Conservation (phyloP, 35 echinoderm and acorn worm genomes). For the Ophioderma brevispina region DNA sequence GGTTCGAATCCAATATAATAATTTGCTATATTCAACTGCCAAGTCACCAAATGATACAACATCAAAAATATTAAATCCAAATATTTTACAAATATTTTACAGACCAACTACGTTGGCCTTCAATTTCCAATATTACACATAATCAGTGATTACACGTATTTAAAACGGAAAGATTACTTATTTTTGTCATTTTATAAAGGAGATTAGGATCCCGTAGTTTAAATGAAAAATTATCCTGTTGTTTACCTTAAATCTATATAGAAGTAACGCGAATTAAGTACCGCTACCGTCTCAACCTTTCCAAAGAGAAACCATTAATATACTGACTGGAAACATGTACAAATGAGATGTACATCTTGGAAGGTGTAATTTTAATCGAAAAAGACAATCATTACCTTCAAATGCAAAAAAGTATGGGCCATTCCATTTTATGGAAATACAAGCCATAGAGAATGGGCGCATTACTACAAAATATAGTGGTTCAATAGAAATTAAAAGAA, state of each 20-base stretch:
- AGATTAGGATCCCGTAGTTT: background rate
- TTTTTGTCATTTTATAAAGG: background rate
- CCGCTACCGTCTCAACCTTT: background rate
- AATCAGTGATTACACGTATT: background rate
- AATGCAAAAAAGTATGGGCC: no score
- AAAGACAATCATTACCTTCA: no score
- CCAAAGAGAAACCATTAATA: no score
- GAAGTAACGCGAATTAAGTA: background rate
- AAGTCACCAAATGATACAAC: background rate
- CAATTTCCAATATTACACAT: background rate
- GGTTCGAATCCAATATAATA: background rate
- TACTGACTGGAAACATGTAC: no score
- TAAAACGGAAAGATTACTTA: no score
- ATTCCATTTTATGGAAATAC: no score
- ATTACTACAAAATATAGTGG: no score
- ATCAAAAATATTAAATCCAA: background rate
- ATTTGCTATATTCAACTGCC: background rate
- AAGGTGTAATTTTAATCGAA: no score
- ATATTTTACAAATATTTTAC: slow-evolving; percentile 1
- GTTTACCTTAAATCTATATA: background rate
- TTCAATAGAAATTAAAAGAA: no score
- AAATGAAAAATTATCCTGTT: background rate
- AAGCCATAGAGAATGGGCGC: no score
- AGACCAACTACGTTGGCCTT: background rate
- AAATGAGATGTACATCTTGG: no score